Evolutionary conservation across 1,140 invertebrate genomes (phyloP).

Genomic region (Ericerus pela): DNA sequence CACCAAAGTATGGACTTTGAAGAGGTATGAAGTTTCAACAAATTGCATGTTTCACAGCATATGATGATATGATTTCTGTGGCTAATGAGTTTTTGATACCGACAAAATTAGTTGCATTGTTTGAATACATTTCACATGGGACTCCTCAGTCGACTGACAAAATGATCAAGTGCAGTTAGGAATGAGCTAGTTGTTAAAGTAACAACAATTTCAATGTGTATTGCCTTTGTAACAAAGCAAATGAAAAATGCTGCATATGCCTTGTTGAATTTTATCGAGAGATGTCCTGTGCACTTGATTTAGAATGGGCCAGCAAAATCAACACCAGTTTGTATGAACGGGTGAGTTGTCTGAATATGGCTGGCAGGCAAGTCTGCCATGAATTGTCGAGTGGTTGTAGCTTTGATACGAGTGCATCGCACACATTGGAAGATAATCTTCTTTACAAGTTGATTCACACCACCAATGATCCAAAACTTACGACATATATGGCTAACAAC

Average conservation of each 20-base stretch:
- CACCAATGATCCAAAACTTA: slow-evolving; percentile 5
- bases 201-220: slow-evolving; percentile 32
- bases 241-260: slow-evolving; percentile 32
- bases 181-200: slow-evolving; percentile 30
- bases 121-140: slow-evolving; percentile 25
- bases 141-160: slow-evolving; percentile 29
- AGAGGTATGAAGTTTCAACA: slow-evolving; percentile 1
- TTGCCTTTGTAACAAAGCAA: slow-evolving; percentile 31
- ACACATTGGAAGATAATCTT: slow-evolving; percentile 23
- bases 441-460: slow-evolving; percentile 20
- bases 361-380: slow-evolving; percentile 28
- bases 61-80: neutral
- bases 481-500: neutral
- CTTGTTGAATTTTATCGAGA: slow-evolving; percentile 25
- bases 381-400: slow-evolving; percentile 15
- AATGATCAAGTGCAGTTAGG: slow-evolving; percentile 29
- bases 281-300: slow-evolving; percentile 14
- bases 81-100: neutral
- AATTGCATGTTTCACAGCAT: neutral
- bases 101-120: slow-evolving; percentile 25
- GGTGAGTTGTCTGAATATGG: slow-evolving; percentile 21
- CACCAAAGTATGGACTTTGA: slow-evolving; percentile 8
- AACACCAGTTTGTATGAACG: slow-evolving; percentile 28
- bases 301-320: slow-evolving; percentile 32
- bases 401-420: slow-evolving; percentile 20